These are phyloP conservation scores for Hippolais icterina DNA, from an alignment of 2,113 vertebrate species.

Conservation along the genomic window DNA sequence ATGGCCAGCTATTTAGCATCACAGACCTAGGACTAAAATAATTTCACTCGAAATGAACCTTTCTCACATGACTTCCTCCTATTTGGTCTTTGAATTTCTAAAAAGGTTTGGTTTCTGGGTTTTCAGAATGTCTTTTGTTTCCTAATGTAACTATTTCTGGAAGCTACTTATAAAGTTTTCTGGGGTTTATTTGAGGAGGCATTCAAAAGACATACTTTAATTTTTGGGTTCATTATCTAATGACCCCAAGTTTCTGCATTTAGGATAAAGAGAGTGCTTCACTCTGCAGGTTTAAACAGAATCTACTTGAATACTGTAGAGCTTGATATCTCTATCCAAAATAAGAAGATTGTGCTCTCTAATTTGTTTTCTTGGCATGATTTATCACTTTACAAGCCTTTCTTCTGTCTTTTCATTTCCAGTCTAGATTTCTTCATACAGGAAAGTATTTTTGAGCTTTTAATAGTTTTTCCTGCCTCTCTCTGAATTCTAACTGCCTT, in stretches of 20 bases:
- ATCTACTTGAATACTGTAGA: not conserved
- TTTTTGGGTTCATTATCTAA: not conserved
- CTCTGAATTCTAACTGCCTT: not conserved
- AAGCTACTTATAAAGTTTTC: not conserved
- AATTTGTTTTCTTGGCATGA: constrained; percentile 12
- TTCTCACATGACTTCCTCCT: not conserved
- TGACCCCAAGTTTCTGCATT: not conserved
- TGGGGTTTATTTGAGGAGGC: not conserved
- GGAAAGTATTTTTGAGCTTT: not conserved
- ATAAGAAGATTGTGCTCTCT: not conserved
- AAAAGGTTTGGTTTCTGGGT: not conserved
- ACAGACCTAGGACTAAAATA: not conserved
- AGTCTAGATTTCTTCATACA: not conserved
- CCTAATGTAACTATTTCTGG: not conserved
- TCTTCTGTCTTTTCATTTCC: not conserved
- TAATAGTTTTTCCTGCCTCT: not conserved
- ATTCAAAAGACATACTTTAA: not conserved
- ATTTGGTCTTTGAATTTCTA: not conserved
- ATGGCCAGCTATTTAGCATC: not conserved
- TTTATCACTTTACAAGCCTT: not conserved
- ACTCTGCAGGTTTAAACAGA: not conserved
- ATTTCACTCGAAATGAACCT: fast-evolving
- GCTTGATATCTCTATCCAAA: not conserved
- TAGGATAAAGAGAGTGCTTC: not conserved
- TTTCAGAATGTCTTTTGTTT: not conserved